Conservation (phyloP, 1,140 invertebrate species). For the Drosophila hydei region DNA sequence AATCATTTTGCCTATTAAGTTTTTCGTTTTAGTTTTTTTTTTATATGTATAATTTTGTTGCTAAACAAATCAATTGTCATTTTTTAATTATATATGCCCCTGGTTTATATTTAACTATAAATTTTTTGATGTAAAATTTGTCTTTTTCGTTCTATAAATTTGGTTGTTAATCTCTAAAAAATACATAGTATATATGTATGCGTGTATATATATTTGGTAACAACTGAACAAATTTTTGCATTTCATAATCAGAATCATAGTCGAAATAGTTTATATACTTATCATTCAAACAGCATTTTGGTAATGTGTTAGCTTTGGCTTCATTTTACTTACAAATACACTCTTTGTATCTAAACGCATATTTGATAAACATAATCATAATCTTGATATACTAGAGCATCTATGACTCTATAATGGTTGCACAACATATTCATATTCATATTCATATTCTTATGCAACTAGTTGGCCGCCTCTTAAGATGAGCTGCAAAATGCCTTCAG, state of each 20-base stretch:
- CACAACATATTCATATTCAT: constrained; percentile 8
- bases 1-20: constrained; percentile 8
- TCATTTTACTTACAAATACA: constrained; percentile 21
- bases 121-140: constrained; percentile 48
- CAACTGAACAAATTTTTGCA: constrained; percentile 38
- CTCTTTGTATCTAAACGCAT: no score
- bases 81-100: constrained; percentile 6
- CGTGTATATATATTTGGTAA: constrained; percentile 16
- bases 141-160: constrained; percentile 43
- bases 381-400: constrained; percentile 10
- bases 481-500: constrained; percentile 6
- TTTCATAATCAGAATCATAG: constrained; percentile 15
- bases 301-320: constrained; percentile 29
- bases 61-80: constrained; percentile 31
- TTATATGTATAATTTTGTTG: constrained; percentile 21
- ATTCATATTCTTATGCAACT: constrained; percentile 12
- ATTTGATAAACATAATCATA: background rate
- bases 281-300: constrained; percentile 13
- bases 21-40: constrained; percentile 21
- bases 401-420: constrained; percentile 13
- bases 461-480: constrained; percentile 13
- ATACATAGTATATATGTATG: constrained; percentile 29
- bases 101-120: constrained; percentile 33
- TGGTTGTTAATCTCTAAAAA: constrained; percentile 43
- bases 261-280: background rate